Conservation (phyloP, 2,113 vertebrate genomes). For the Cephalopterus ornatus region DNA sequence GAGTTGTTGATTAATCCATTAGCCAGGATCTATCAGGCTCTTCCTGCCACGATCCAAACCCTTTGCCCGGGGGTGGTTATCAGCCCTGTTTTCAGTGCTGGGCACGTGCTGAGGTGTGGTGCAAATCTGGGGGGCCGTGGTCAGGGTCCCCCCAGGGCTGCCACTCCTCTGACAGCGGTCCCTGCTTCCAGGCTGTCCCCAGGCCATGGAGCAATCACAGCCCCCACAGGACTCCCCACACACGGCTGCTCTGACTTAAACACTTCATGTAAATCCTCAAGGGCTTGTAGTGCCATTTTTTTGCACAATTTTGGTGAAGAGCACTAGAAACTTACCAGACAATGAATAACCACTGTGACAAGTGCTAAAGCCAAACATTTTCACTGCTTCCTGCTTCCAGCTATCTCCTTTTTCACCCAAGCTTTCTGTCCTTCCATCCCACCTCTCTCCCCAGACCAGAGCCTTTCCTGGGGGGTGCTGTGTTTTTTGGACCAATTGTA, state of each 20-base stretch:
- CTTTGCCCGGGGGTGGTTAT: not conserved
- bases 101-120: not conserved
- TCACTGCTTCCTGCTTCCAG: not conserved
- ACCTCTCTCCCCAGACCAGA: not conserved
- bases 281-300: not conserved
- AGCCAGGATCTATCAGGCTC: not conserved
- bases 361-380: not conserved
- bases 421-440: not conserved
- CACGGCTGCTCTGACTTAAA: not conserved
- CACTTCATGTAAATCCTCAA: not conserved
- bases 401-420: not conserved
- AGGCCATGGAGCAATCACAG: not conserved
- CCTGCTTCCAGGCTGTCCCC: not conserved
- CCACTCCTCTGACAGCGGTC: not conserved
- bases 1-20: not conserved
- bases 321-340: not conserved
- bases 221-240: rapidly evolving
- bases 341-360: not conserved
- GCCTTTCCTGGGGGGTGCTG: not conserved
- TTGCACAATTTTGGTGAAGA: not conserved
- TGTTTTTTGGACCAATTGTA: not conserved
- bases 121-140: not conserved
- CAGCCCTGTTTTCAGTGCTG: not conserved
- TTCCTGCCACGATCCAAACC: not conserved
- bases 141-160: not conserved